Conservation (phyloP, 2,888 invertebrate species). For the Theretra japonica region DNA sequence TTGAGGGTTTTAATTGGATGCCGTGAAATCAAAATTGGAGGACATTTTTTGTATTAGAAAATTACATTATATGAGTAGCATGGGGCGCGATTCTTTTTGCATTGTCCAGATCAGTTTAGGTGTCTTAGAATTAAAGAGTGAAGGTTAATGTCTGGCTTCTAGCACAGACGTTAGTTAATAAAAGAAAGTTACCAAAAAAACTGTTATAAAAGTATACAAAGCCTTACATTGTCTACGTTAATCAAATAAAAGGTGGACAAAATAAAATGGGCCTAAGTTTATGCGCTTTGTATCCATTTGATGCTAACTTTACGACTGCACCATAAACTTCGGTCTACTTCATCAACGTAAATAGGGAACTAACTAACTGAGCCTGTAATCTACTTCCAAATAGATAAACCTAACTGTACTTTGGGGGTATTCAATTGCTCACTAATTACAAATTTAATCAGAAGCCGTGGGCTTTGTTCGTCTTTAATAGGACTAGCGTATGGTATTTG, state of each 20-base stretch:
- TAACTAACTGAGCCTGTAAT: neutral
- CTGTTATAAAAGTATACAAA: neutral
- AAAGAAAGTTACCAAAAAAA: too few relatives aligned
- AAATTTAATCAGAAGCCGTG: neutral
- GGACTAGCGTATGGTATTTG: neutral
- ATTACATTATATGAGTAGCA: too few relatives aligned
- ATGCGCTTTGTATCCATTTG: conserved; percentile 7
- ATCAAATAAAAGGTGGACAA: neutral
- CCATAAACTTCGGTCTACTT: conserved; percentile 14
- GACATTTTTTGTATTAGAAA: too few relatives aligned
- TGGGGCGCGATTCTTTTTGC: too few relatives aligned
- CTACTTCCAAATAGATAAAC: neutral
- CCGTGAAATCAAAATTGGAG: too few relatives aligned
- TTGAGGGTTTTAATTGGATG: too few relatives aligned
- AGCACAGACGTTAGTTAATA: too few relatives aligned
- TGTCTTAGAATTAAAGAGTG: too few relatives aligned
- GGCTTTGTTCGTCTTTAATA: neutral
- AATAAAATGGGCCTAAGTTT: neutral
- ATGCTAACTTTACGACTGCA: conserved; percentile 27
- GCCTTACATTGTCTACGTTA: neutral
- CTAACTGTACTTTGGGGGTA: neutral
- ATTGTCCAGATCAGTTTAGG: too few relatives aligned
- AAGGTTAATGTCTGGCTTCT: too few relatives aligned
- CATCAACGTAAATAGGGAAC: conserved; percentile 4
- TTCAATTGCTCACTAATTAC: neutral